Percentiles rank a stretch among this genome's conserved stretches.
These are phyloP conservation scores for Tanytarsus gracilentus DNA, from an alignment of 2,888 invertebrate genomes.

Conservation along the genomic window DNA sequence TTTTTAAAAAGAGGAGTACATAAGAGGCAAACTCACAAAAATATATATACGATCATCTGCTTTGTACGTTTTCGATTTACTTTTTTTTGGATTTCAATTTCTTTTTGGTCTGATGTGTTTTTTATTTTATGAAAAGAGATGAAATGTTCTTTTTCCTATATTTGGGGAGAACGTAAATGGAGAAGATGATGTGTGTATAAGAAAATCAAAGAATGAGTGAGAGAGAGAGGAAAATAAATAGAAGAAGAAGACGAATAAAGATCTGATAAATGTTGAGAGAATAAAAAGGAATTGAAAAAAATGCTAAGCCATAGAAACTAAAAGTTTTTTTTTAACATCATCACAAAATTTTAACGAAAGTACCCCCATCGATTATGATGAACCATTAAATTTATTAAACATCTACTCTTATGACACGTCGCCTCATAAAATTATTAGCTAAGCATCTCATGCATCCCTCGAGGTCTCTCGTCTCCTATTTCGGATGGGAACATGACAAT, in stretches of 20 bases:
- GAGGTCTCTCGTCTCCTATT: background rate
- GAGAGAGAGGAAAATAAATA: background rate
- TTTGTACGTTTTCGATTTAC: constrained; percentile 21
- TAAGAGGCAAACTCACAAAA: background rate
- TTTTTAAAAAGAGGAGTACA: background rate
- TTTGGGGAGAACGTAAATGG: no score
- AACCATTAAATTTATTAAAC: no score
- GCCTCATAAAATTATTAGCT: background rate
- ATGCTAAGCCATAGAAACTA: background rate
- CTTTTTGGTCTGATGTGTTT: background rate
- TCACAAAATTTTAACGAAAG: no score
- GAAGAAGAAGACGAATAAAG: constrained; percentile 2
- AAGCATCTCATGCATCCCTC: background rate
- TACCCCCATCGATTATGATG: no score
- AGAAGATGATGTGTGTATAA: background rate
- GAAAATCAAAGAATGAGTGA: background rate
- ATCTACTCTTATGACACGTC: no score
- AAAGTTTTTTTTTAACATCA: background rate
- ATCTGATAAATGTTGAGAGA: constrained; percentile 9
- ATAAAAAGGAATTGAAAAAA: constrained; percentile 14
- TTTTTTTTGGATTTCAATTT: background rate
- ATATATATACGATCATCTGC: constrained; percentile 25
- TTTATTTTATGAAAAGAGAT: background rate
- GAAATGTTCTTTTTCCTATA: background rate
- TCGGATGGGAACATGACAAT: background rate